Evolutionary conservation across 2,797 vertebrate genomes (phyloP).

Genomic region (Knipowitschia caucasica): DNA sequence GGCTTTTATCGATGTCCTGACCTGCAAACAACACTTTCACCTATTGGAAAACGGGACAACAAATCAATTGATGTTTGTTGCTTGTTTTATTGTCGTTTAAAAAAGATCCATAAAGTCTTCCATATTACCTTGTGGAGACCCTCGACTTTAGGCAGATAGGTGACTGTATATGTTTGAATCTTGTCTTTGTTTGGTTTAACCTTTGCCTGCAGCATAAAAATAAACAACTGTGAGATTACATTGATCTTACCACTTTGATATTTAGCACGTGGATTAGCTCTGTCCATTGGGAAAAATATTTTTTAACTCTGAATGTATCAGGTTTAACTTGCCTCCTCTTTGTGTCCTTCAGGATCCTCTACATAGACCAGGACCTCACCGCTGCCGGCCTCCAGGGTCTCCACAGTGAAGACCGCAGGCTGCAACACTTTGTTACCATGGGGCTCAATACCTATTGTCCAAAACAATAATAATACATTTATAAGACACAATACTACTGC

Average conservation of each 20-base stretch:
- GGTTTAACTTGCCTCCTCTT: conserved; percentile 82
- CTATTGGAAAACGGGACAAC: conserved; percentile 55
- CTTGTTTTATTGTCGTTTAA: background rate
- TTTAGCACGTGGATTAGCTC: background rate
- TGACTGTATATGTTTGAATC: conserved; percentile 86
- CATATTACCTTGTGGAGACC: conserved; percentile 88
- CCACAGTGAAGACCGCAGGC: conserved; percentile 90
- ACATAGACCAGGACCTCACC: conserved; percentile 94
- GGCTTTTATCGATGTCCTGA: conserved; percentile 92
- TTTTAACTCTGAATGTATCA: background rate
- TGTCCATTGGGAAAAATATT: background rate
- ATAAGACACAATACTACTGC: too few relatives aligned
- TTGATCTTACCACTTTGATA: conserved; percentile 2
- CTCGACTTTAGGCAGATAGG: conserved; percentile 90
- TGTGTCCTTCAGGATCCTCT: conserved; percentile 94
- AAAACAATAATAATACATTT: conserved; percentile 2
- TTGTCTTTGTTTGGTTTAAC: conserved; percentile 92
- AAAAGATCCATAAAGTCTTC: background rate
- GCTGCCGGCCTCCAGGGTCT: conserved; percentile 86
- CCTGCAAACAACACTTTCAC: conserved; percentile 96
- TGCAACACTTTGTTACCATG: conserved; percentile 90
- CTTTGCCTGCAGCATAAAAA: conserved; percentile 79
- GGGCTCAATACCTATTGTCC: conserved; percentile 84
- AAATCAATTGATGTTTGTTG: background rate
- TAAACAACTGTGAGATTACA: conserved; percentile 10